phyloP scores from a whole-genome alignment of 2,888 invertebrate species.

The Papilio gigon region DNA sequence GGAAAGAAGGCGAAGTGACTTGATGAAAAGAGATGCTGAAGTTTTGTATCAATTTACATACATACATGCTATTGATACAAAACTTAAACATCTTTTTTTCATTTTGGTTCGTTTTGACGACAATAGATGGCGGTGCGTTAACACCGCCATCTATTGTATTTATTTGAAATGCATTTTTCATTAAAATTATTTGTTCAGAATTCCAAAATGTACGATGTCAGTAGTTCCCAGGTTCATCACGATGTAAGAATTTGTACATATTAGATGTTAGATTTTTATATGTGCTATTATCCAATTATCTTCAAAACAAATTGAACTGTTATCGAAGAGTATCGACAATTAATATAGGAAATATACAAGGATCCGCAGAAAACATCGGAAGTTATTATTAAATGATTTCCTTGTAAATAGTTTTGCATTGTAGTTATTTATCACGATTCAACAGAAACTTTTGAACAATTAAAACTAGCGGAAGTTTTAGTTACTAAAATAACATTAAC shows the following conservation, averaged over 20 bases:
- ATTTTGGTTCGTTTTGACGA: no score
- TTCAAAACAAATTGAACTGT: slow-evolving; percentile 13
- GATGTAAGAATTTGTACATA: no score
- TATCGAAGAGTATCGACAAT: background rate
- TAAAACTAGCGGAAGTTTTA: background rate
- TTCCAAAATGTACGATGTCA: no score
- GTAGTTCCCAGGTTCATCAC: no score
- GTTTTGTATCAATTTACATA: background rate
- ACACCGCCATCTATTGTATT: background rate
- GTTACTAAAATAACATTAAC: background rate
- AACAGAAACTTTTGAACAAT: background rate
- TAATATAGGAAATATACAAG: slow-evolving; percentile 51
- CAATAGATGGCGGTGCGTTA: no score
- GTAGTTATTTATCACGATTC: slow-evolving; percentile 29
- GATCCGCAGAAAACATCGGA: slow-evolving; percentile 56
- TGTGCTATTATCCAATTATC: background rate
- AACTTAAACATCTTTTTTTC: no score
- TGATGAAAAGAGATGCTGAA: slow-evolving; percentile 35
- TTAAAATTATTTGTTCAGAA: no score
- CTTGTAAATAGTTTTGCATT: slow-evolving; percentile 45
- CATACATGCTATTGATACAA: no score
- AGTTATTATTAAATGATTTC: slow-evolving; percentile 49
- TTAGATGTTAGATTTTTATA: background rate
- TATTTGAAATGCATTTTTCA: no score
- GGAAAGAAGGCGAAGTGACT: slow-evolving; percentile 13